Base-by-base conservation (phyloP, 1,140 invertebrate genomes). In the Dufourea novaeangliae region DNA sequence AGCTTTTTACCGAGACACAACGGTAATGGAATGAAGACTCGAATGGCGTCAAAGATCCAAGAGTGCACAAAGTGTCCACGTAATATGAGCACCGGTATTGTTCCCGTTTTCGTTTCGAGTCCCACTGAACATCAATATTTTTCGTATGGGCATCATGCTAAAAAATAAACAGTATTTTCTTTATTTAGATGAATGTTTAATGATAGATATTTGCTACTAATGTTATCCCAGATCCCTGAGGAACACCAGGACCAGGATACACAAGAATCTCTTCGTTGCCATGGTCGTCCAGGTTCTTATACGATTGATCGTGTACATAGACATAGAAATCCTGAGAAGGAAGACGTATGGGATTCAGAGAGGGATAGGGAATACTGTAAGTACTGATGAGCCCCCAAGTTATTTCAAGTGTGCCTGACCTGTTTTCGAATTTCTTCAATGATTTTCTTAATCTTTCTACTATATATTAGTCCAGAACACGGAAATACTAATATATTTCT, bases 241-340 rank as follows among this genome's bases (percentile, higher is more conserved):
- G 74, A 98, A 98, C 85, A 97, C 97, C 86, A 94, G 97, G 69
- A 98, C 97, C 4, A 94, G 95, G 69, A 97, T 98, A 68, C 97
- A 98, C 88, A 96, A 96, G 88, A 97, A 97, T 87, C 93, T 98
- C 29, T 98, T 98, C 89, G 93, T 97, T 2, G 96, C 97, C 0
- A 97, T 98, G 94, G 93, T 97, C 41, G 94, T 97, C 20, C 97
- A 98, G 90, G 96, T 98, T 2, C 88, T 97, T 32, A 95, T 98
- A n/a, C 93, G 97, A 68, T 93, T 98, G 54, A 95, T 95, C 0
- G 89, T 98, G n/a, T 98, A 98, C 92, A 94, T 97, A 63, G 97
- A 98, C 90, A 96, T 98, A 86, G 95, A 94, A 1, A 91, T 96
- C 54, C 88, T 84, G 66, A 90, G 74, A 82, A 88, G 79, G 46